phyloP scores from a whole-genome alignment of 1,140 invertebrate genomes.

The Temnothorax longispinosus region DNA sequence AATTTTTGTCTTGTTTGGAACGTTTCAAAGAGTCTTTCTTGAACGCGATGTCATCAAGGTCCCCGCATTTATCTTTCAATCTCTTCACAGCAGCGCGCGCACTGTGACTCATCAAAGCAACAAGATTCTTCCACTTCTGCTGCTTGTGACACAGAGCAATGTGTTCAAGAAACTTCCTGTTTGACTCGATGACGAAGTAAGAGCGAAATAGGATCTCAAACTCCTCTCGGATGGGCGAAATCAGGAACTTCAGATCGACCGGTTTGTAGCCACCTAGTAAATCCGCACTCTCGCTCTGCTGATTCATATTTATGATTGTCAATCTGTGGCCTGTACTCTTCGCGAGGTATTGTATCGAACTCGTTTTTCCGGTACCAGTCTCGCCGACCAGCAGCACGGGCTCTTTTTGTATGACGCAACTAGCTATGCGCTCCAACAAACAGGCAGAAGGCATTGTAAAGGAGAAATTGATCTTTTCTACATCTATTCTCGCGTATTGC shows the following conservation, averaged over 20 bases:
- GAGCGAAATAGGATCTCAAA: slow-evolving; percentile 94
- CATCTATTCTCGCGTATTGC: slow-evolving; percentile 42
- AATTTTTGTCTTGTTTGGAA: neutral
- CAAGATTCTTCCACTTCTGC: slow-evolving; percentile 90
- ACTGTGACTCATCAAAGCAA: slow-evolving; percentile 92
- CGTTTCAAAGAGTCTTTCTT: neutral
- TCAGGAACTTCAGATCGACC: slow-evolving; percentile 94
- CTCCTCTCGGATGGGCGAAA: slow-evolving; percentile 93
- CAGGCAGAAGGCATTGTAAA: slow-evolving; percentile 92
- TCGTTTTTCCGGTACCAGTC: slow-evolving; percentile 99
- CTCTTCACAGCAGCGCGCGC: slow-evolving; percentile 89
- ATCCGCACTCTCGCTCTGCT: slow-evolving; percentile 98
- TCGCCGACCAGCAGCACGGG: slow-evolving; percentile 98
- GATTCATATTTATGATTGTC: slow-evolving; percentile 99
- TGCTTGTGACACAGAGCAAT: slow-evolving; percentile 91
- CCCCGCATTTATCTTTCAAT: slow-evolving; percentile 75
- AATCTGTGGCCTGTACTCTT: slow-evolving; percentile 93
- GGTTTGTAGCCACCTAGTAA: slow-evolving; percentile 99
- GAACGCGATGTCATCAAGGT: slow-evolving; percentile 71
- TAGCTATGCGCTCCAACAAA: slow-evolving; percentile 95
- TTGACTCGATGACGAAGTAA: slow-evolving; percentile 93
- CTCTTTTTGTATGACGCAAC: slow-evolving; percentile 93
- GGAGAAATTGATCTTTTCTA: slow-evolving; percentile 89
- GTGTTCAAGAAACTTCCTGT: slow-evolving; percentile 93
- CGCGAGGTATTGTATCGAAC: slow-evolving; percentile 97